A percentile compares a stretch with the other conserved stretches of the same genome.
phyloP scores from a whole-genome alignment of 2,797 vertebrate genomes.

The Podarcis lilfordi region DNA sequence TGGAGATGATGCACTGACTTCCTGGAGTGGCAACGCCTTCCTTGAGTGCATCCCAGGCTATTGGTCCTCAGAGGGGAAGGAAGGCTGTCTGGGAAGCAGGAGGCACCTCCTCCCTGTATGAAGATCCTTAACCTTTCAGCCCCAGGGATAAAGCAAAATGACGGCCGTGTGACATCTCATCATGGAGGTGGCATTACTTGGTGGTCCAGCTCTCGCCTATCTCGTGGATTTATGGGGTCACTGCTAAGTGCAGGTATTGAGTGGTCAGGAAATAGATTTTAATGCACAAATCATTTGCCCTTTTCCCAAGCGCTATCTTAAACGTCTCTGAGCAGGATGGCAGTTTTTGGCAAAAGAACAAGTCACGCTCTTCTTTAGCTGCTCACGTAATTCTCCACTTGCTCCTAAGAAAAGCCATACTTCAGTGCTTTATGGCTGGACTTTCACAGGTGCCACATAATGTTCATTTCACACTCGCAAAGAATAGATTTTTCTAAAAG shows the following conservation, averaged over 20 bases:
- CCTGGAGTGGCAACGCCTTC: background rate
- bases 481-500: no score
- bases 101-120: background rate
- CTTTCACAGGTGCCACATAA: no score
- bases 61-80: background rate
- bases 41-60: background rate
- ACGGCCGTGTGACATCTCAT: background rate
- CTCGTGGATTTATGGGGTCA: background rate
- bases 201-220: background rate
- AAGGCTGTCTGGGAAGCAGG: background rate
- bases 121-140: slow-evolving; percentile 2
- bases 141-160: background rate
- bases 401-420: background rate
- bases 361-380: background rate
- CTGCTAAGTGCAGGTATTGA: background rate
- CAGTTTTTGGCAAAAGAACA: background rate
- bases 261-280: background rate
- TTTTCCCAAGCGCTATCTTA: background rate
- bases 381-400: background rate
- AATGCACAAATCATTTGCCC: background rate
- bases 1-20: background rate
- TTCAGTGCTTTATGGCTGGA: background rate
- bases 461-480: no score
- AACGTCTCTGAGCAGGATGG: background rate
- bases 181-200: accelerated